Percentiles rank a stretch among this genome's conserved stretches.
Conservation (phyloP, 2,113 vertebrate species). For the Syrrhaptes paradoxus region DNA sequence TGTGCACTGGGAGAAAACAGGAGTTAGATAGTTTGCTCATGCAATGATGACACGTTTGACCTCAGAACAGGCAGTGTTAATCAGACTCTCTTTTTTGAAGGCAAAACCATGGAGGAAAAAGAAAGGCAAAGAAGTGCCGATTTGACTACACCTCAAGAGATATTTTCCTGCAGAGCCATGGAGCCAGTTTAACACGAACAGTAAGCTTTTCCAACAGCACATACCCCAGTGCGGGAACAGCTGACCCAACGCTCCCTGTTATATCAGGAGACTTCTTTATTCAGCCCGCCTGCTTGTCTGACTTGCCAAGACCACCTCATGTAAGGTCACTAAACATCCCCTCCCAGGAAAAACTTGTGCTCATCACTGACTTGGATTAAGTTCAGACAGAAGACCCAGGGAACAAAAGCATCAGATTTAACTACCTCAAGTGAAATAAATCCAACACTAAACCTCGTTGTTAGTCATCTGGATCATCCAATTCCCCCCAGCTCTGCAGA, state of each 20-base stretch:
- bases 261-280: fast-evolving
- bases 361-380: background rate
- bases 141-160: background rate
- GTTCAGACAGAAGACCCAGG: background rate
- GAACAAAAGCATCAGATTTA: background rate
- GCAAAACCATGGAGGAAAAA: background rate
- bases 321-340: background rate
- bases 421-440: background rate
- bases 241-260: background rate
- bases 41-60: background rate
- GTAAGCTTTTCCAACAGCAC: background rate
- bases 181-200: background rate
- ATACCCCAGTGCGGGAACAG: background rate
- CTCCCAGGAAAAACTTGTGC: background rate
- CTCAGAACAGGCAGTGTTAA: background rate
- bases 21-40: background rate
- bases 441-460: background rate
- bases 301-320: background rate
- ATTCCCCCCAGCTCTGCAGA: background rate
- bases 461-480: slow-evolving; percentile 15
- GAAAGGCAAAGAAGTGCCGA: background rate
- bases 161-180: background rate
- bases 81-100: background rate
- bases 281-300: background rate
- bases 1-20: fast-evolving